A percentile compares a stretch with the other conserved stretches of the same genome.
Evolutionary conservation across 1,140 invertebrate genomes (phyloP).

Genomic region (Atta colombica): DNA sequence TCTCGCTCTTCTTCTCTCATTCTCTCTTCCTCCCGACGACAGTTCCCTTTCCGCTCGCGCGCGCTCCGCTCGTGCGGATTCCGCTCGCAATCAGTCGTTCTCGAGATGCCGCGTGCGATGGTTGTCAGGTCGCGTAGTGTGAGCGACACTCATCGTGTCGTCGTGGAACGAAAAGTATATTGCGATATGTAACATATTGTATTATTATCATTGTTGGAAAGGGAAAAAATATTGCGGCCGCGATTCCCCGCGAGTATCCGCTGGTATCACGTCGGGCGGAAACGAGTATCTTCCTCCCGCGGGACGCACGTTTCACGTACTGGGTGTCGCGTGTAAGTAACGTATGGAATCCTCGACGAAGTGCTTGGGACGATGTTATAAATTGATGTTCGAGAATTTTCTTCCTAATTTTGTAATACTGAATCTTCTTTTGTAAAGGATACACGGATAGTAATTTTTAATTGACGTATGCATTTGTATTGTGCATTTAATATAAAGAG

Average conservation of each 20-base stretch:
- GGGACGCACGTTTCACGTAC: slow-evolving; percentile 28
- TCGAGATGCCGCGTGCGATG: slow-evolving; percentile 47
- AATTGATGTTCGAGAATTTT: not conserved
- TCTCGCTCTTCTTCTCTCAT: slow-evolving; percentile 34
- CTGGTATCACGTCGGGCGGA: slow-evolving; percentile 63
- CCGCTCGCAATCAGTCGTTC: slow-evolving; percentile 66
- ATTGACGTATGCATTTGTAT: not conserved
- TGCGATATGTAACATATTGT: not conserved
- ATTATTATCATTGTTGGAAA: not conserved
- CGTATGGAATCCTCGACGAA: not conserved
- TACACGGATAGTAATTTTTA: not conserved
- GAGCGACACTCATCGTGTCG: not conserved
- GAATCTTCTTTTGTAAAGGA: not conserved
- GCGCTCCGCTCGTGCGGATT: slow-evolving; percentile 51
- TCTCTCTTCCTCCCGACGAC: slow-evolving; percentile 32
- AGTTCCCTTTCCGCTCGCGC: slow-evolving; percentile 40
- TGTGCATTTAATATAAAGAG: not conserved
- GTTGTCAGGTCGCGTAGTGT: not conserved
- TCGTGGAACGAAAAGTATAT: not conserved
- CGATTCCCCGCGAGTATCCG: slow-evolving; percentile 25
- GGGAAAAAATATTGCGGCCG: not conserved
- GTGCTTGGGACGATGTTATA: not conserved
- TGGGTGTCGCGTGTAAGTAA: slow-evolving; percentile 27
- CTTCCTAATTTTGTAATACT: not conserved
- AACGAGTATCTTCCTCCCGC: slow-evolving; percentile 69